phyloP scores from a whole-genome alignment of 2,797 vertebrate genomes.

The Acomys russatus region DNA sequence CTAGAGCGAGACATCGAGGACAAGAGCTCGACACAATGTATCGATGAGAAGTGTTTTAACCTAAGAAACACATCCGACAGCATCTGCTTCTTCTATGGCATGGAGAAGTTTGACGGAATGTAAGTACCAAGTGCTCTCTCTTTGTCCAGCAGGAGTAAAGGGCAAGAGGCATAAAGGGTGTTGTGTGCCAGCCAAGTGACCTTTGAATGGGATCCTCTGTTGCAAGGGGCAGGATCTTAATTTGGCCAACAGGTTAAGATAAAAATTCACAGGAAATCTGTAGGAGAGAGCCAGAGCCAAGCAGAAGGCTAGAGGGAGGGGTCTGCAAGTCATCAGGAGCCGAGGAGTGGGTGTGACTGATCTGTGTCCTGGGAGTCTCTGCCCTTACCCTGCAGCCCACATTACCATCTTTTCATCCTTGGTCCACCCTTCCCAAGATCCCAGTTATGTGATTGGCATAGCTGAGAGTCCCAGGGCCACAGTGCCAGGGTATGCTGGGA shows the following conservation, averaged over 20 bases:
- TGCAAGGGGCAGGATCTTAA: neutral
- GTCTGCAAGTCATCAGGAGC: neutral
- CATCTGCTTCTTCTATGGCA: constrained; percentile 82
- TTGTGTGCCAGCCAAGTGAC: rapidly evolving
- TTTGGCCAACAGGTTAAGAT: neutral
- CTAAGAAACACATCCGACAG: constrained; percentile 81
- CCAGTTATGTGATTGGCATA: neutral
- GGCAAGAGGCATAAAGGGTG: neutral
- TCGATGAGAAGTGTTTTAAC: constrained; percentile 86
- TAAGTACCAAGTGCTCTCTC: constrained; percentile 48
- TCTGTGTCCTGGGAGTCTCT: neutral
- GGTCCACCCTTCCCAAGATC: neutral
- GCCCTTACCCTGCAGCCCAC: neutral
- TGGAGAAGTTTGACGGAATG: constrained; percentile 81
- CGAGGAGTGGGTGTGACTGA: neutral
- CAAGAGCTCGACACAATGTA: constrained; percentile 84
- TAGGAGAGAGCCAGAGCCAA: neutral
- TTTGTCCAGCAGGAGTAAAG: neutral
- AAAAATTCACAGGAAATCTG: neutral
- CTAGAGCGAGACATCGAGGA: constrained; percentile 85
- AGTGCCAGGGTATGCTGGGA: no score
- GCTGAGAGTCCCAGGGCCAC: neutral
- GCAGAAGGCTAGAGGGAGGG: neutral
- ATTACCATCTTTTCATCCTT: neutral
- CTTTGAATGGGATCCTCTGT: neutral